phyloP scores from a whole-genome alignment of 2,797 vertebrate species.

The Ceyx erithaca region DNA sequence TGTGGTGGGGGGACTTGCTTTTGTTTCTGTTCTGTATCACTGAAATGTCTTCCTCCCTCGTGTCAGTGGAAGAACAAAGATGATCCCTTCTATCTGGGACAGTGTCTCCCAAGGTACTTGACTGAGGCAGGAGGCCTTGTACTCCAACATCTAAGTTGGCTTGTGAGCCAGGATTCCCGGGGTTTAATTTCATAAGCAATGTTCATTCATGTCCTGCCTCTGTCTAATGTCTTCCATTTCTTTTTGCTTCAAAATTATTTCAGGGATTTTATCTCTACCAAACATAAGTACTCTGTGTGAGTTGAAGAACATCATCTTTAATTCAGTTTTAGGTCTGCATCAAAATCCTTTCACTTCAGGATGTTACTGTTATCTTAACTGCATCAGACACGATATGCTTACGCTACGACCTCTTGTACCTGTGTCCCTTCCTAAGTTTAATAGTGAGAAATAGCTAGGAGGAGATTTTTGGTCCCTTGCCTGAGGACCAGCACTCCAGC shows the following conservation, averaged over 20 bases:
- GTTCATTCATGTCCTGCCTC: background rate
- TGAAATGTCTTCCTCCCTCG: background rate
- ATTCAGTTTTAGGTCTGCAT: background rate
- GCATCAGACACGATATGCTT: fast-evolving
- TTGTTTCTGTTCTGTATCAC: background rate
- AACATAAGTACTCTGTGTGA: background rate
- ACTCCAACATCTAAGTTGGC: background rate
- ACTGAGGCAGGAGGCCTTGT: background rate
- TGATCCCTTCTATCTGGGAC: background rate
- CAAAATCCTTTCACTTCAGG: background rate
- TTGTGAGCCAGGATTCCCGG: background rate
- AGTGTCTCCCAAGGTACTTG: background rate
- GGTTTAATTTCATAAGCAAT: background rate
- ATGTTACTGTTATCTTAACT: background rate
- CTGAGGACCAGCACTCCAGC: background rate
- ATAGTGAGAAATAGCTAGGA: background rate
- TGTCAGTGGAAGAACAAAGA: background rate
- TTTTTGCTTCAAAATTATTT: background rate
- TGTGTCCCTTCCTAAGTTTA: background rate
- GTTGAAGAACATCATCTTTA: background rate
- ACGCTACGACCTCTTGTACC: background rate
- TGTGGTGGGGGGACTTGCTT: background rate
- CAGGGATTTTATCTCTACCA: background rate
- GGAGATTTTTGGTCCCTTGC: background rate
- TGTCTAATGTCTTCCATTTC: background rate